A percentile compares a stretch with the other conserved stretches of the same genome.
These are phyloP conservation scores for Arnoldichthys spilopterus DNA, from an alignment of 2,797 vertebrate genomes.

Conservation along the genomic window DNA sequence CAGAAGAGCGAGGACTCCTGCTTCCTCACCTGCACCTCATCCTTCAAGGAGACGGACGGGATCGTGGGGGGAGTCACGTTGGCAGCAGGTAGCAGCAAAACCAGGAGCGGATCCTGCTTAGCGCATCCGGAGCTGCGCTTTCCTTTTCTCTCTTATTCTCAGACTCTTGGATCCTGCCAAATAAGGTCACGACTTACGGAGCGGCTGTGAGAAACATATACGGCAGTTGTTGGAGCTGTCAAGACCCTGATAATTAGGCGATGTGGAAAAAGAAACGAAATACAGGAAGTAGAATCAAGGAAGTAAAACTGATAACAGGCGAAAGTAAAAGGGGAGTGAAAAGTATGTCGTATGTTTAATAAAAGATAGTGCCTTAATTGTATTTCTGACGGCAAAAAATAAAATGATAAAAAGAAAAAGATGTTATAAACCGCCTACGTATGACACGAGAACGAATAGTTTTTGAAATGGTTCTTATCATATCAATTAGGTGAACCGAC, in stretches of 20 bases:
- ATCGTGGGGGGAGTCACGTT: constrained; percentile 1
- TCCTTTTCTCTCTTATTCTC: neutral
- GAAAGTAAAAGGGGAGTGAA: no score
- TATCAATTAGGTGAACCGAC: neutral
- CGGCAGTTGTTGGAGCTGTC: neutral
- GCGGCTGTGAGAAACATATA: no score
- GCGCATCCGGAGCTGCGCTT: neutral
- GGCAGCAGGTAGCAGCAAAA: neutral
- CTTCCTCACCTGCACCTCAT: neutral
- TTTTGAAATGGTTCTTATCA: neutral
- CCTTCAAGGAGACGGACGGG: constrained; percentile 9
- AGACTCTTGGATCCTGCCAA: no score
- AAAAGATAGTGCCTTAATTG: no score
- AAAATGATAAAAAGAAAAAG: neutral
- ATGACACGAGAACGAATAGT: neutral
- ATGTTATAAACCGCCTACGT: neutral
- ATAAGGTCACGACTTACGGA: no score
- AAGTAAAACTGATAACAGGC: neutral
- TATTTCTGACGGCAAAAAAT: neutral
- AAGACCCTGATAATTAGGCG: neutral
- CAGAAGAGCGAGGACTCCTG: neutral
- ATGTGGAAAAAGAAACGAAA: neutral
- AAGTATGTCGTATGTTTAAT: neutral
- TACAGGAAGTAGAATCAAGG: neutral
- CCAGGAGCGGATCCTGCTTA: neutral